Conservation (phyloP, 2,888 invertebrate species). For the Idaea dimidiata region DNA sequence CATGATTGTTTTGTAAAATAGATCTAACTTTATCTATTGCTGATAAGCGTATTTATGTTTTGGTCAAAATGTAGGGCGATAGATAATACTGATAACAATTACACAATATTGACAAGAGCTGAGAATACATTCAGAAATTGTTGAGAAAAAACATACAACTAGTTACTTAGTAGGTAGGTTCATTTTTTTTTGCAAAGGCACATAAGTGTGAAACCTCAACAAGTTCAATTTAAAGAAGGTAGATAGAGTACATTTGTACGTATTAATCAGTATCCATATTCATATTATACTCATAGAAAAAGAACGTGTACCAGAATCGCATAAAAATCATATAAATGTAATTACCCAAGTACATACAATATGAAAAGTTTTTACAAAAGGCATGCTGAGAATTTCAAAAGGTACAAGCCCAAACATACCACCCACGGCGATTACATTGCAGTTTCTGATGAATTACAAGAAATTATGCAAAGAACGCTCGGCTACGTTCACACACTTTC, state of each 20-base stretch:
- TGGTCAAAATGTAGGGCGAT: constrained; percentile 39
- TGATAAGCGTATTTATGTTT: constrained; percentile 41
- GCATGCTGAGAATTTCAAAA: constrained; percentile 43
- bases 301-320: too few relatives aligned
- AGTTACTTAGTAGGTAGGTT: too few relatives aligned
- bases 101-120: constrained; percentile 33
- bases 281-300: too few relatives aligned
- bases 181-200: too few relatives aligned
- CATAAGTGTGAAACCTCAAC: too few relatives aligned
- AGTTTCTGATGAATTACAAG: constrained; percentile 63
- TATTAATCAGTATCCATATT: too few relatives aligned
- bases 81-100: constrained; percentile 39
- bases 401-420: constrained; percentile 46
- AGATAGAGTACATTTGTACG: too few relatives aligned
- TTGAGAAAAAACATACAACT: background rate
- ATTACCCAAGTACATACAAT: background rate
- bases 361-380: constrained; percentile 17
- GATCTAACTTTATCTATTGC: constrained; percentile 23
- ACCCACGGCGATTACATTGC: constrained; percentile 60
- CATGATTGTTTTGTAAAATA: background rate
- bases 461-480: constrained; percentile 64
- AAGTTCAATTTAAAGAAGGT: too few relatives aligned
- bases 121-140: constrained; percentile 10
- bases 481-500: constrained; percentile 69
- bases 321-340: background rate